These are phyloP conservation scores for Drosophila sturtevanti DNA, from an alignment of 1,140 invertebrate species.

Conservation along the genomic window DNA sequence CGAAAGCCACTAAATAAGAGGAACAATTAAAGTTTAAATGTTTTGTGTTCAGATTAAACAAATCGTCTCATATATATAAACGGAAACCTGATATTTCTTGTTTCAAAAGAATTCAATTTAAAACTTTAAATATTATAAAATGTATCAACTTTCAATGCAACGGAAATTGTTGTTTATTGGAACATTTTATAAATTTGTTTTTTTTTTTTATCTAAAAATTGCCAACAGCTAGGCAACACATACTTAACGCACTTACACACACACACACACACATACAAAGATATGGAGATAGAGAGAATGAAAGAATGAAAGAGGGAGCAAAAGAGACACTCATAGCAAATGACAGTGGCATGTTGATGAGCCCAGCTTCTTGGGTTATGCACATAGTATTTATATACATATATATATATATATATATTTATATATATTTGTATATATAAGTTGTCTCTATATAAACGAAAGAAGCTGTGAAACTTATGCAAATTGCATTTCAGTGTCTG, in stretches of 20 bases:
- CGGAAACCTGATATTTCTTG: background rate
- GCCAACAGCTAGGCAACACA: constrained; percentile 76
- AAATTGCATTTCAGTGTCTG: constrained; percentile 81
- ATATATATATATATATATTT: constrained; percentile 35
- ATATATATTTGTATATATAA: constrained; percentile 58
- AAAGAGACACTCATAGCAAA: constrained; percentile 10
- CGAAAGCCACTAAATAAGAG: too few relatives aligned
- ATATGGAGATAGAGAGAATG: background rate
- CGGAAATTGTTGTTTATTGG: constrained; percentile 13
- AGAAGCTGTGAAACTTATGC: constrained; percentile 81
- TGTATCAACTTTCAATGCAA: background rate
- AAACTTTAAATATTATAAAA: too few relatives aligned
- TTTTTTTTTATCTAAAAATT: constrained; percentile 55
- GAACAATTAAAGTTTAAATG: too few relatives aligned
- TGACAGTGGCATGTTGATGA: constrained; percentile 44
- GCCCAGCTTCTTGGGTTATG: constrained; percentile 63
- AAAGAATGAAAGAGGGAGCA: constrained; percentile 19
- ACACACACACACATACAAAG: constrained; percentile 8
- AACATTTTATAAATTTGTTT: background rate
- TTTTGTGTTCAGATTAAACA: too few relatives aligned
- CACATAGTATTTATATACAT: constrained; percentile 80
- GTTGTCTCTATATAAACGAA: constrained; percentile 73
- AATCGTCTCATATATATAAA: too few relatives aligned
- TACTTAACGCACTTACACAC: constrained; percentile 60
- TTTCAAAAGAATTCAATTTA: too few relatives aligned